Conservation (phyloP, 2,113 vertebrate genomes). For the Daphoenositta chrysoptera region DNA sequence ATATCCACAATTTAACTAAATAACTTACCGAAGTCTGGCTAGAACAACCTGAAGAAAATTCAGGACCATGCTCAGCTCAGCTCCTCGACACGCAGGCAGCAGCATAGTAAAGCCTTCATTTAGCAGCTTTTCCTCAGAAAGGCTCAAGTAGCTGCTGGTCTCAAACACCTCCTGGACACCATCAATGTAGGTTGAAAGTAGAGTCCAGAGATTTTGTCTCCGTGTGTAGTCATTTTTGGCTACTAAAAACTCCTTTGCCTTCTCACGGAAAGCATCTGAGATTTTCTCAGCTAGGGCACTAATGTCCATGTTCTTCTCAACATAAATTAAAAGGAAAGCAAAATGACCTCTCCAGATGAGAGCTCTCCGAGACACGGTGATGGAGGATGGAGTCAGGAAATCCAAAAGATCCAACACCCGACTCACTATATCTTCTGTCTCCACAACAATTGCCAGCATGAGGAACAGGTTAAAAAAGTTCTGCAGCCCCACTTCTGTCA, state of each 20-base stretch:
- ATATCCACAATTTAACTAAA: background rate
- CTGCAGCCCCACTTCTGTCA: slow-evolving; percentile 88
- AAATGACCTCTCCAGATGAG: slow-evolving; percentile 91
- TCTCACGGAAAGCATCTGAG: slow-evolving; percentile 80
- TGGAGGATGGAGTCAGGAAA: slow-evolving; percentile 73
- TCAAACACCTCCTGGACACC: slow-evolving; percentile 92
- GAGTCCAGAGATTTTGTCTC: slow-evolving; percentile 85
- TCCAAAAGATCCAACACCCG: slow-evolving; percentile 83
- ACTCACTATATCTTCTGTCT: slow-evolving; percentile 86
- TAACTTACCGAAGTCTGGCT: slow-evolving; percentile 85
- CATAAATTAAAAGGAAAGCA: slow-evolving; percentile 85
- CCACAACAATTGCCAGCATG: slow-evolving; percentile 79
- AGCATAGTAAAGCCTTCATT: slow-evolving; percentile 92
- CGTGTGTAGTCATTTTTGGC: slow-evolving; percentile 83
- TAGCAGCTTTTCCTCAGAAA: slow-evolving; percentile 92
- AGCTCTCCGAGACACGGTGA: slow-evolving; percentile 68
- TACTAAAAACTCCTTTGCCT: slow-evolving; percentile 90
- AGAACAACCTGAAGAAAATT: slow-evolving; percentile 85
- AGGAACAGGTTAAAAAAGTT: slow-evolving; percentile 92
- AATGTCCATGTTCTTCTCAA: slow-evolving; percentile 87
- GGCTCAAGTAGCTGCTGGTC: slow-evolving; percentile 79
- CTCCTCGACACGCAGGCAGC: slow-evolving; percentile 86
- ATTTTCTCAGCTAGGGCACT: slow-evolving; percentile 81
- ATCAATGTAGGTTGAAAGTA: slow-evolving; percentile 88
- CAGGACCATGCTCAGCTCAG: slow-evolving; percentile 83